Conservation (phyloP, 2,113 vertebrate species). For the Amazona guildingii region DNA sequence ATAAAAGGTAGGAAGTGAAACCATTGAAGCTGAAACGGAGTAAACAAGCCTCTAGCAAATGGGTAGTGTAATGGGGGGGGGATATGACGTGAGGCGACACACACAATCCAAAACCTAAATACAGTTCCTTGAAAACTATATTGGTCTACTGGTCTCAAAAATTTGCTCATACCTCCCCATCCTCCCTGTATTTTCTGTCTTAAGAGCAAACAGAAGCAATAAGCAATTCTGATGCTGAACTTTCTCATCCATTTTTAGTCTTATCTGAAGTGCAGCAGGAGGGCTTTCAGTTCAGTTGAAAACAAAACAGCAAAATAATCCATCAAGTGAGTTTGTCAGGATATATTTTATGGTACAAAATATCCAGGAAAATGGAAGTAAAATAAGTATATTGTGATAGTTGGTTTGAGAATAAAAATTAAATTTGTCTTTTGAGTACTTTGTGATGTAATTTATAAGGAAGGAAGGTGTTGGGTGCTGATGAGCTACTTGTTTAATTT, state of each 20-base stretch:
- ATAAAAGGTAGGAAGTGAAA: neutral
- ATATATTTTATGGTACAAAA: neutral
- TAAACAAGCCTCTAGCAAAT: neutral
- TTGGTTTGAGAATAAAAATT: neutral
- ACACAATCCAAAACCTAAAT: neutral
- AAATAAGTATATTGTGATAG: neutral
- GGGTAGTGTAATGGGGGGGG: neutral
- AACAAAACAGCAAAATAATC: neutral
- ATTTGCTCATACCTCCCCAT: neutral
- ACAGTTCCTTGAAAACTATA: neutral
- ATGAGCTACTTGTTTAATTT: neutral
- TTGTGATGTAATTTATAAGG: neutral
- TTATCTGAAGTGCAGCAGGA: neutral
- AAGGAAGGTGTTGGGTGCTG: neutral
- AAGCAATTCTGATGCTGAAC: neutral
- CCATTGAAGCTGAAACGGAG: neutral
- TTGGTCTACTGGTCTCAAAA: neutral
- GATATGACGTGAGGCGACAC: no score
- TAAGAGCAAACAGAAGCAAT: neutral
- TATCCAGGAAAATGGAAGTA: neutral
- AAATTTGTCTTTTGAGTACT: neutral
- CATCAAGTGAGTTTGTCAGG: neutral
- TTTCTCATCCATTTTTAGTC: neutral
- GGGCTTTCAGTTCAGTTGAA: neutral
- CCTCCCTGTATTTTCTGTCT: neutral